These are phyloP conservation scores for Calosoma granatense DNA, from an alignment of 1,140 invertebrate species.

Conservation along the genomic window DNA sequence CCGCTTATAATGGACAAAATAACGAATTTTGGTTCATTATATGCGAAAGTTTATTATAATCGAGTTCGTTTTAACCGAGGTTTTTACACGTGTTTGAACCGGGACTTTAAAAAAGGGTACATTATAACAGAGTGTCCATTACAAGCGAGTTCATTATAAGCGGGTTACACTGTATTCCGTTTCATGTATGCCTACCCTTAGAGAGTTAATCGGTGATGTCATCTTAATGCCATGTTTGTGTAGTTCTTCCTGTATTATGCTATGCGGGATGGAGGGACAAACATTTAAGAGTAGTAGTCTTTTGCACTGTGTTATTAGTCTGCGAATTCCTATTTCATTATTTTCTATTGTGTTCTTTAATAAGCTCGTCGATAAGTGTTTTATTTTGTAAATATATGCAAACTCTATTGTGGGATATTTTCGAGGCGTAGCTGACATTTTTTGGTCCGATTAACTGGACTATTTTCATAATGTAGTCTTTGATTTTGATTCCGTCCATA, in stretches of 20 bases:
- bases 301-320: slow-evolving; percentile 13
- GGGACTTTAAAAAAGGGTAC: too few relatives aligned
- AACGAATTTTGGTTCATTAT: too few relatives aligned
- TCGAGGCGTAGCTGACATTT: slow-evolving; percentile 14
- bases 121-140: too few relatives aligned
- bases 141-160: too few relatives aligned
- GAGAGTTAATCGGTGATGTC: slow-evolving; percentile 9
- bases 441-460: too few relatives aligned
- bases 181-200: slow-evolving; percentile 13
- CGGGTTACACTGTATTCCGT: too few relatives aligned
- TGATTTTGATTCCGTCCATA: too few relatives aligned
- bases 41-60: too few relatives aligned
- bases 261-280: slow-evolving; percentile 14
- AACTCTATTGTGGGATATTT: slow-evolving; percentile 17
- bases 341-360: slow-evolving; percentile 7
- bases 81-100: too few relatives aligned
- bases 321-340: slow-evolving; percentile 1
- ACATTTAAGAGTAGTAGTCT: slow-evolving; percentile 17
- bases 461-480: too few relatives aligned
- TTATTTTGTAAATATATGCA: slow-evolving; percentile 17
- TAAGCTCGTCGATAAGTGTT: slow-evolving; percentile 15
- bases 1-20: too few relatives aligned
- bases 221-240: slow-evolving; percentile 7
- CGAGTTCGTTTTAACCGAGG: too few relatives aligned
- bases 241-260: slow-evolving; percentile 8